Evolutionary conservation across 2,888 invertebrate genomes (phyloP), one percentile per base, ranked within the genome.

Genomic region (Muschampia plurimacula): DNA sequence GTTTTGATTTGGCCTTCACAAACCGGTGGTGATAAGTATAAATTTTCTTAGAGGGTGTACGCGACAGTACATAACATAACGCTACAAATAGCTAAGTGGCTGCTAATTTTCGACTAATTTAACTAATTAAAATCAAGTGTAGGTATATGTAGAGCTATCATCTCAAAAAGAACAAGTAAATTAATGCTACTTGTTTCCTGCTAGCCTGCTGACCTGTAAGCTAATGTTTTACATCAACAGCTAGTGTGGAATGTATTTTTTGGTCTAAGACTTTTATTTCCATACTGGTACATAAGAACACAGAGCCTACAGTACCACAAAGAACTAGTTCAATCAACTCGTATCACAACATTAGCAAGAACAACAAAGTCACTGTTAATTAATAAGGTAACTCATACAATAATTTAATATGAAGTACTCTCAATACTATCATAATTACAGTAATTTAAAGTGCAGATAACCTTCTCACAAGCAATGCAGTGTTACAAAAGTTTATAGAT

Each of bases 321-420:
- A n/a, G 66, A 63, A 63, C 9, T 13, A 57, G 70, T 70, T 70
- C 65, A 69, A 65, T 59, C 65, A 70, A 59, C 70, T 36, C 57
- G 2, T 32, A 59, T 32, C 46, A 57, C 36, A 57, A 36, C 65
- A 32, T 44, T 36, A 8, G 44, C 39, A n/a, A 52, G 55, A 71
- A 71, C 71, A 71, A 65, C 66, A 60, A 66, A 60, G 57, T 71
- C 60, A 71, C 65, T 65, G 71, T 71, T 13, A 71, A 71, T 66
- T 71, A 71, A 66, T 69, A 49, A 46, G 46, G 57, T 60, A 71
- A 65, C 46, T 71, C 59, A 60, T 49, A 59, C 59, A 66, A 36
- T 69, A 63, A 52, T 39, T 60, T 28, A n/a, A 28, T 52, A 39
- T n/a, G 64, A 65, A 65, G 49, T 3, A 28, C 59, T 60, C 39